Evolutionary conservation across 2,113 vertebrate species (phyloP), one percentile per base, ranked within the genome.

Genomic region (Uropsilus gracilis): DNA sequence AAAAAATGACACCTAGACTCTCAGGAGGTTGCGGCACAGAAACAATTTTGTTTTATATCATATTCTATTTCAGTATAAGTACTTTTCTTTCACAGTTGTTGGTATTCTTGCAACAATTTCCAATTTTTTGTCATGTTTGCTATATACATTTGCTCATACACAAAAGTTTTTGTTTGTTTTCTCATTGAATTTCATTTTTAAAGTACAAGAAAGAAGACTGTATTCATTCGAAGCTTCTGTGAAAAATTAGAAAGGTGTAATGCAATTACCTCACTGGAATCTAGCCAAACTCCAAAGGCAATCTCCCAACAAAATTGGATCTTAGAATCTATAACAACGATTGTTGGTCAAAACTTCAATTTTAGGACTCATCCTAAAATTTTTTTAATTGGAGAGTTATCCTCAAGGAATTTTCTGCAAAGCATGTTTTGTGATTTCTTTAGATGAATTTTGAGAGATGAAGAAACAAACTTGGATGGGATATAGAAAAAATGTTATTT

Each of bases 241-340:
- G 30, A 92, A 88, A 95, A 86, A 73, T 92, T 69, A 90, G 18
- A 34, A 89, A 64, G 10, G 22, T 89, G 2, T 39, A 92, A 53
- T 76, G 3, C 1, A 68, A 44, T 87, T 37, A 77, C 44, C 1
- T 86, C 30, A n/a, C 32, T 64, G 86, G 72, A 94, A 89, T 32
- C 12, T 42, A 91, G 48, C 57, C 64, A 92, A 48, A 64, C 32
- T 85, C 72, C 50, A 44, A 95, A 90, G 48, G 17, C 20, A 50
- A 30, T 46, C 66, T 78, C 34, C 11, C 76, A 57, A 68, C 6
- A 82, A 90, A 94, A 81, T 8, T 86, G n/a, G 32, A 53, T 96
- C n/a, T 84, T 77, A 90, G 37, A 77, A 81, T 90, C 11, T 68
- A 12, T 26, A 64, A 66, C 89, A 46, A 55, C 14, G 86, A 32